Percentiles rank a stretch among this genome's conserved stretches.
phyloP scores from a whole-genome alignment of 2,113 vertebrate genomes.

The Entomyzon cyanotis region DNA sequence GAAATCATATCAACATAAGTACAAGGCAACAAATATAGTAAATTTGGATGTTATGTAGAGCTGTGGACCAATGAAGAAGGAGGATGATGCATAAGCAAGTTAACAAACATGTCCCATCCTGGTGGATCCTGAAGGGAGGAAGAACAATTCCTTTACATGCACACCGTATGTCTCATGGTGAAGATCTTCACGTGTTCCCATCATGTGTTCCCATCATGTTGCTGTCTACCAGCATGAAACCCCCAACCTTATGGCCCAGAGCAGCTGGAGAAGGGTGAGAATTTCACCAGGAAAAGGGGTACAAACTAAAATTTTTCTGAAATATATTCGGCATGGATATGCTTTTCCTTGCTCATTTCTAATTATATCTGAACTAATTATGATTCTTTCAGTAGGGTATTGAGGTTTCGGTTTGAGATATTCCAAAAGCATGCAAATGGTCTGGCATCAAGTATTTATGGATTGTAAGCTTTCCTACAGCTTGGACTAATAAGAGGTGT shows the following conservation, averaged over 20 bases:
- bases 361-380: neutral
- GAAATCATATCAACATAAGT: rapidly evolving
- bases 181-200: neutral
- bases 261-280: neutral
- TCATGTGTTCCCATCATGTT: neutral
- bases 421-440: neutral
- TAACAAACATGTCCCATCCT: rapidly evolving
- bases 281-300: neutral
- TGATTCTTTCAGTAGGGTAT: neutral
- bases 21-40: neutral
- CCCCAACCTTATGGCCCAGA: neutral
- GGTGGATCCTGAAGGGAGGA: neutral
- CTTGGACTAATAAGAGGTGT: neutral
- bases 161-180: rapidly evolving
- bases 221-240: neutral
- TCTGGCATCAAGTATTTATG: neutral
- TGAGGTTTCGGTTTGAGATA: neutral
- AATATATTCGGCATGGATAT: neutral
- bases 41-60: neutral
- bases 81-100: neutral
- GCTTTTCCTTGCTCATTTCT: neutral
- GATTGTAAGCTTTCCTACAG: neutral
- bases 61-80: neutral
- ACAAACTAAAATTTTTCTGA: neutral
- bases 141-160: neutral